A percentile compares a stretch with the other conserved stretches of the same genome.
phyloP scores from a whole-genome alignment of 2,888 invertebrate genomes.

The Herminia tarsipennalis region DNA sequence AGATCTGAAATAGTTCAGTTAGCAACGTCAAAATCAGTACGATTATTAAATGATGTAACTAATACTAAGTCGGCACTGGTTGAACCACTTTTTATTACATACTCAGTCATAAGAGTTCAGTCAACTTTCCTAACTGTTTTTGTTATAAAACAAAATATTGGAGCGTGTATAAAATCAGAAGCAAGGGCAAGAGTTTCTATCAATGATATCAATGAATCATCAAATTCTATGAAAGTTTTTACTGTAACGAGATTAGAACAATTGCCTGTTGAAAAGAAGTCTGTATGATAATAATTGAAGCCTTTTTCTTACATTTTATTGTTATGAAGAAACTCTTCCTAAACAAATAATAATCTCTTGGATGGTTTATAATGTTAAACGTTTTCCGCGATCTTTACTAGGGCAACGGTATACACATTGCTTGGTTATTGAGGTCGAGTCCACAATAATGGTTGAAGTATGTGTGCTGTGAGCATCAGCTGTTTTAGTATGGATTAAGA shows the following conservation, averaged over 20 bases:
- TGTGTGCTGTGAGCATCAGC: no score
- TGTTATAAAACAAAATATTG: conserved; percentile 10
- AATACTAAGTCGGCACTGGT: conserved; percentile 11
- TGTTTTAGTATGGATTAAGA: no score
- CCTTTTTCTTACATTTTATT: no score
- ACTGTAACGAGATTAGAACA: no score
- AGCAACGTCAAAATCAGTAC: background rate
- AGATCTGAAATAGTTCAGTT: no score
- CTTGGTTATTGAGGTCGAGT: background rate
- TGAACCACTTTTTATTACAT: conserved; percentile 15
- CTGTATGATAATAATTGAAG: no score
- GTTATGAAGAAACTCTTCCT: background rate
- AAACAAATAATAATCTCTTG: background rate
- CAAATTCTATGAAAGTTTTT: no score
- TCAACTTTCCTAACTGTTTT: conserved; percentile 26
- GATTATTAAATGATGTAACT: conserved; percentile 24
- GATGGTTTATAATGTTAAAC: background rate
- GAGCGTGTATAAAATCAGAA: conserved; percentile 6
- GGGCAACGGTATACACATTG: background rate
- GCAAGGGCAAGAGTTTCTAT: background rate
- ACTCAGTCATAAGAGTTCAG: conserved; percentile 19
- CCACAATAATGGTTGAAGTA: background rate
- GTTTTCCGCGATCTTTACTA: background rate
- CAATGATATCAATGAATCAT: no score
- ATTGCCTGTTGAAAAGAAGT: no score